Evolutionary conservation across 1,140 invertebrate genomes (phyloP).

Genomic region (Brachionus rotundiformis): DNA sequence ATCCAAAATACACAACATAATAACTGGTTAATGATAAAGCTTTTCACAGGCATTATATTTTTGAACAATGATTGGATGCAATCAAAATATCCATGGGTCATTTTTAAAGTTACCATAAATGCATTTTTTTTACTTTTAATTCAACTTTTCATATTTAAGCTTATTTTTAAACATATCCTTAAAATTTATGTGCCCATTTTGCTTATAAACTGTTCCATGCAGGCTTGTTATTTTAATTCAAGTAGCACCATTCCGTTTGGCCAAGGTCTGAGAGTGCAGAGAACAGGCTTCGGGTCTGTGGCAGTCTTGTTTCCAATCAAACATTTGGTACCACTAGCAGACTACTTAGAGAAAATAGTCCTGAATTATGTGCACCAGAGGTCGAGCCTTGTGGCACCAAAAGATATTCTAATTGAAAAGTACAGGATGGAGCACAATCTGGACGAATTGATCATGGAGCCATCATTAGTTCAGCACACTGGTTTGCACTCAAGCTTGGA

Average conservation of each 20-base stretch:
- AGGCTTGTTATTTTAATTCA: not conserved
- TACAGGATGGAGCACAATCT: not conserved
- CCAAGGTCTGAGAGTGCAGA: not conserved
- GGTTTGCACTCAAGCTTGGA: slow-evolving; percentile 6
- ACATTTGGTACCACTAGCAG: not conserved
- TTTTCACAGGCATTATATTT: slow-evolving; percentile 1
- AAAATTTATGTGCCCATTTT: not conserved
- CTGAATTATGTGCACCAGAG: not conserved
- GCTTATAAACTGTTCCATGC: not conserved
- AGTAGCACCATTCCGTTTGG: not conserved
- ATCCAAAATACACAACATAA: slow-evolving; percentile 15
- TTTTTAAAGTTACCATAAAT: not conserved
- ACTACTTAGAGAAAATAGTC: not conserved
- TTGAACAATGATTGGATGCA: slow-evolving; percentile 2
- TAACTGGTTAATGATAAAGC: slow-evolving; percentile 28
- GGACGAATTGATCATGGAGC: slow-evolving; percentile 14
- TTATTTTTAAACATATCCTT: not conserved
- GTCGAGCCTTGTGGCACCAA: not conserved
- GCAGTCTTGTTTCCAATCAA: not conserved
- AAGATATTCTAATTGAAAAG: not conserved
- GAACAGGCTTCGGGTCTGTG: slow-evolving; percentile 33
- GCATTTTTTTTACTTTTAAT: not conserved
- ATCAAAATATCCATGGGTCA: not conserved
- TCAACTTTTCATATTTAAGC: not conserved
- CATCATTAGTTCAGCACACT: slow-evolving; percentile 25